phyloP scores from a whole-genome alignment of 2,113 vertebrate species.

The Cryptomyrus ogoouensis region DNA sequence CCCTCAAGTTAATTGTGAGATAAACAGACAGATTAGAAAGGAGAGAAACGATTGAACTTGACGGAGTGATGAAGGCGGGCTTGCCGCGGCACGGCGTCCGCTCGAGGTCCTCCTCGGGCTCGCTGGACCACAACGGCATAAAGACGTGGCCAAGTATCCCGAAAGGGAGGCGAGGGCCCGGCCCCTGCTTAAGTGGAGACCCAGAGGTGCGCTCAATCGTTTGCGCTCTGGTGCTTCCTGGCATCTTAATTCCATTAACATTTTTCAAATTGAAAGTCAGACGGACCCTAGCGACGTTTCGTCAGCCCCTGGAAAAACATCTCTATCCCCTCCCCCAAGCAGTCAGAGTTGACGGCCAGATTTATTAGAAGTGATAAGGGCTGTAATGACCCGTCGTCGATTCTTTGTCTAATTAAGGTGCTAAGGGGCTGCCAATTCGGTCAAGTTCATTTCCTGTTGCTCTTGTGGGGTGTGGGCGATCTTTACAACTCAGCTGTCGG shows the following conservation, averaged over 20 bases:
- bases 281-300: not conserved
- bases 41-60: not conserved
- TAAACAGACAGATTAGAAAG: not conserved
- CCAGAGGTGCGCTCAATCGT: not conserved
- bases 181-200: not conserved
- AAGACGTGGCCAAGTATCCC: not conserved
- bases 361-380: not conserved
- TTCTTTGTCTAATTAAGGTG: not conserved
- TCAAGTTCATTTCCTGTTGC: slow-evolving; percentile 6
- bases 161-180: not conserved
- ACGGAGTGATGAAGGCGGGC: not conserved
- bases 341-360: not conserved
- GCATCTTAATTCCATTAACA: not conserved
- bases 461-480: not conserved
- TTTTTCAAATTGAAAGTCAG: not conserved
- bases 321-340: not conserved
- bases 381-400: not conserved
- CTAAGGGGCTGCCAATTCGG: not conserved
- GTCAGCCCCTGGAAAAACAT: not conserved
- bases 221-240: not conserved
- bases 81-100: not conserved
- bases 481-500: not conserved
- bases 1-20: not conserved
- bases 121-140: not conserved
- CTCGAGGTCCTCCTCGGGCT: not conserved